A percentile compares a stretch with the other conserved stretches of the same genome.
phyloP scores from a whole-genome alignment of 2,888 invertebrate species.

The Lampropteryx suffumata region DNA sequence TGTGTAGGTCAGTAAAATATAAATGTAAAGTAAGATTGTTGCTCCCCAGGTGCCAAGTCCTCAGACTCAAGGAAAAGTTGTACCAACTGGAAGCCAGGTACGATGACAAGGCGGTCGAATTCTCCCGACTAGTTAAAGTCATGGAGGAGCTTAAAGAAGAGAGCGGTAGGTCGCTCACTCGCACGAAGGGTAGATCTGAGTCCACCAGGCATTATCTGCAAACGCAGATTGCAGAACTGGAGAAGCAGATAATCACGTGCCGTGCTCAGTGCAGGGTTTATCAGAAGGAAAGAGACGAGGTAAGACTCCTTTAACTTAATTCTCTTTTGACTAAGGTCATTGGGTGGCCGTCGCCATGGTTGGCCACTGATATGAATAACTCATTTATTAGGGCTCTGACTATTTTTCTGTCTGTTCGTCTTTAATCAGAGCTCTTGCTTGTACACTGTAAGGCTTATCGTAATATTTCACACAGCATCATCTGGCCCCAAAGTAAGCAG shows the following conservation, averaged over 20 bases:
- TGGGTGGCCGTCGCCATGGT: too few relatives aligned
- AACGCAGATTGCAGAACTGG: slow-evolving; percentile 66
- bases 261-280: slow-evolving; percentile 64
- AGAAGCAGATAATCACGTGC: slow-evolving; percentile 66
- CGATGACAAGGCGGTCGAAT: slow-evolving; percentile 58
- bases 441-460: too few relatives aligned
- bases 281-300: slow-evolving; percentile 73
- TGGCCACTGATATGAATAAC: too few relatives aligned
- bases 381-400: too few relatives aligned
- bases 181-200: slow-evolving; percentile 63
- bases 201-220: slow-evolving; percentile 63
- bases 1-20: too few relatives aligned
- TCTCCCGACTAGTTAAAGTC: slow-evolving; percentile 49
- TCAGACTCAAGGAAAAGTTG: slow-evolving; percentile 62
- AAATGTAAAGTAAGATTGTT: too few relatives aligned
- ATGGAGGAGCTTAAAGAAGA: slow-evolving; percentile 61
- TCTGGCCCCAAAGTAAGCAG: too few relatives aligned
- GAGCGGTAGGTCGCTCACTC: slow-evolving; percentile 46
- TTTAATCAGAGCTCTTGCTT: too few relatives aligned
- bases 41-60: slow-evolving; percentile 48
- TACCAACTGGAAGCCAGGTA: slow-evolving; percentile 51
- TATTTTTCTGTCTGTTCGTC: too few relatives aligned
- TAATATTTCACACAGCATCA: too few relatives aligned
- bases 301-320: slow-evolving; percentile 28
- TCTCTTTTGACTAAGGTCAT: too few relatives aligned